phyloP scores from a whole-genome alignment of 2,888 invertebrate species.

The Nebria brevicollis region DNA sequence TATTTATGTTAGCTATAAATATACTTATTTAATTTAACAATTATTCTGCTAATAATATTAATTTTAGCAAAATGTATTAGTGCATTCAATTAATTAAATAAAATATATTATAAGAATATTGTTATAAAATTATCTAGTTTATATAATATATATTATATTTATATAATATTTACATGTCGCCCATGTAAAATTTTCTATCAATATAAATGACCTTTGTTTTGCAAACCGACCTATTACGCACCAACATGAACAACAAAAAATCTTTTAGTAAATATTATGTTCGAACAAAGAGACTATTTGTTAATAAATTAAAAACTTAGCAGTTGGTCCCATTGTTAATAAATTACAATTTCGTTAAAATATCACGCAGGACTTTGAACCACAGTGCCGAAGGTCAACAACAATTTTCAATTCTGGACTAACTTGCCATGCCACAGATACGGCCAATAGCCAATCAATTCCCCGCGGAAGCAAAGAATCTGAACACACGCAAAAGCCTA shows the following conservation, averaged over 20 bases:
- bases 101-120: no score
- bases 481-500: slow-evolving; percentile 32
- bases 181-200: no score
- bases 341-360: slow-evolving; percentile 7
- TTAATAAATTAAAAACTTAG: slow-evolving; percentile 6
- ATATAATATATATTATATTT: no score
- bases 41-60: no score
- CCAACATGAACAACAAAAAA: background rate
- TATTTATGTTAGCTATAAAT: no score
- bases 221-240: background rate
- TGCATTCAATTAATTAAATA: no score
- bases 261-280: background rate
- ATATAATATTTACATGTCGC: no score
- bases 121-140: no score
- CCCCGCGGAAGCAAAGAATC: slow-evolving; percentile 37
- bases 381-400: slow-evolving; percentile 18
- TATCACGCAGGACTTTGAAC: background rate
- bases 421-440: slow-evolving; percentile 39
- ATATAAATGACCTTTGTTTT: no score
- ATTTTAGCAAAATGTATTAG: no score
- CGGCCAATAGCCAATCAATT: slow-evolving; percentile 42
- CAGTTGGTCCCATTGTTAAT: background rate
- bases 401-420: slow-evolving; percentile 29
- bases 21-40: no score
- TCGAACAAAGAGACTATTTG: background rate